Conservation (phyloP, 2,888 invertebrate species). For the Pherbina coryleti region DNA sequence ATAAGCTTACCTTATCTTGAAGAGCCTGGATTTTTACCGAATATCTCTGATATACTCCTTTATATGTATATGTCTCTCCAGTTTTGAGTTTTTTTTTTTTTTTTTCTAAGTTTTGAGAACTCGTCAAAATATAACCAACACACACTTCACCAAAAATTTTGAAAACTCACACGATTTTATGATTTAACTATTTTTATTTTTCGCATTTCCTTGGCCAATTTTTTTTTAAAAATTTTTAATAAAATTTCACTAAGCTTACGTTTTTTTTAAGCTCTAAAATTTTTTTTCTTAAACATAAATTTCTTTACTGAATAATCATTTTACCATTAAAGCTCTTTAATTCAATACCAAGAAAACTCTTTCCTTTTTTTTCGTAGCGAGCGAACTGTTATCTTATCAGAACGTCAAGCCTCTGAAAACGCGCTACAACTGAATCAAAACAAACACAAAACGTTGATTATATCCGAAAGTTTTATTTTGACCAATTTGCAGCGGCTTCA, state of each 20-base stretch:
- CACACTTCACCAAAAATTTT: no score
- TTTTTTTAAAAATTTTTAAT: no score
- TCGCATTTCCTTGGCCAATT: no score
- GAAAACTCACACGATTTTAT: no score
- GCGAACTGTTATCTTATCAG: conserved; percentile 17
- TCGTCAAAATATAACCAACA: no score
- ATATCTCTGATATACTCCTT: no score
- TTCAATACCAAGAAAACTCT: neutral
- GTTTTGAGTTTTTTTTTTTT: no score
- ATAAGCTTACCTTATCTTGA: no score
- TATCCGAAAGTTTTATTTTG: conserved; percentile 51
- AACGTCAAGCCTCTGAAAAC: conserved; percentile 58
- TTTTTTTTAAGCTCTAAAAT: neutral
- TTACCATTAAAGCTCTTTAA: neutral
- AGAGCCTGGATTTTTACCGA: no score
- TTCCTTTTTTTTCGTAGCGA: neutral
- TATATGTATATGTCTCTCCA: no score
- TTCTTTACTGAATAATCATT: neutral
- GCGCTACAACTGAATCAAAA: conserved; percentile 66
- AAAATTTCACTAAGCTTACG: neutral
- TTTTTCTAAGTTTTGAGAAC: no score
- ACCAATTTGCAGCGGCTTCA: neutral
- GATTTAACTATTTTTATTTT: no score
- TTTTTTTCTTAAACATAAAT: neutral
- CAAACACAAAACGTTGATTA: conserved; percentile 61